Conservation (phyloP, 2,113 vertebrate genomes). For the Antigone vipio region DNA sequence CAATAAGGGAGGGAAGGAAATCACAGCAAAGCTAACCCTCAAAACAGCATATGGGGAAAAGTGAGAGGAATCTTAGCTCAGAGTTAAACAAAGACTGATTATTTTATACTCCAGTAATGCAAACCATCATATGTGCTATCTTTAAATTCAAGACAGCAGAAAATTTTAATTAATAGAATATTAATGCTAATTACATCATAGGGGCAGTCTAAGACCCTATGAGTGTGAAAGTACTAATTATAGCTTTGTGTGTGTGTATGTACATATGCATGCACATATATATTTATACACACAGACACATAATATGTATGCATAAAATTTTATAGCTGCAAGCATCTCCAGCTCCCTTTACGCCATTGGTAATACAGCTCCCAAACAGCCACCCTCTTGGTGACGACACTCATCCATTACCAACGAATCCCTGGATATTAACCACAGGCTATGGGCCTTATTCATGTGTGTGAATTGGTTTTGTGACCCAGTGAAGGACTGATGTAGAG, state of each 20-base stretch:
- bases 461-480: background rate
- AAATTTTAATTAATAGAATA: background rate
- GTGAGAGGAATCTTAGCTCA: background rate
- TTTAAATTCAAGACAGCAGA: background rate
- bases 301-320: background rate
- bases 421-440: background rate
- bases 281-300: background rate
- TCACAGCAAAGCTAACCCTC: background rate
- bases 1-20: background rate
- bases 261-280: background rate
- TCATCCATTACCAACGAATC: background rate
- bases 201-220: background rate
- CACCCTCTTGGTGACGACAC: background rate
- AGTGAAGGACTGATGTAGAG: background rate
- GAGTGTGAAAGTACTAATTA: background rate
- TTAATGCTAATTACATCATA: background rate
- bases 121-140: background rate
- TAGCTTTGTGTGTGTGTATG: background rate
- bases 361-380: background rate
- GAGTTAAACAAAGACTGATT: background rate
- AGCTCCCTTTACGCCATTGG: background rate
- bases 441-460: background rate
- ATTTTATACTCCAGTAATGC: background rate
- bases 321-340: background rate
- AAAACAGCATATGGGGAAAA: background rate